phyloP scores from a whole-genome alignment of 2,888 invertebrate genomes.

The Himalopsyche japonica region DNA sequence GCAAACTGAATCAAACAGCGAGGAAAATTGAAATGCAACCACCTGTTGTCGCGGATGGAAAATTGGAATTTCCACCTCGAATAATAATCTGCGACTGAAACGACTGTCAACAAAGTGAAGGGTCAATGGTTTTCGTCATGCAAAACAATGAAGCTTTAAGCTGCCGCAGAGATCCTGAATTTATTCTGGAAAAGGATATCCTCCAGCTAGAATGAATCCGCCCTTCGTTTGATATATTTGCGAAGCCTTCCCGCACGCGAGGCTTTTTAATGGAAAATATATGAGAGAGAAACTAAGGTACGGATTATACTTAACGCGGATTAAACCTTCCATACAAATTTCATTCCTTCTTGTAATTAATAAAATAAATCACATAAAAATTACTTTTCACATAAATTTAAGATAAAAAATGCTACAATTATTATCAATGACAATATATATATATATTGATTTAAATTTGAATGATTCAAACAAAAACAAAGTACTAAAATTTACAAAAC shows the following conservation, averaged over 20 bases:
- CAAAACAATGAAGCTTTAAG: conserved; percentile 10
- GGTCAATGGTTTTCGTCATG: not conserved
- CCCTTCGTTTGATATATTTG: conserved; percentile 13
- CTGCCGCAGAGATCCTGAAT: not conserved
- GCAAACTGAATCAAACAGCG: not conserved
- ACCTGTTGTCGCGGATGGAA: not conserved
- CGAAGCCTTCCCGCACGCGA: conserved; percentile 4
- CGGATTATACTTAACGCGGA: not conserved
- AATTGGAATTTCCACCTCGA: not conserved
- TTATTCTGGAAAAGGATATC: conserved; percentile 6
- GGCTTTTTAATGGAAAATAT: not conserved
- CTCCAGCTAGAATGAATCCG: not conserved
- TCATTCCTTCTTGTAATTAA: too few relatives aligned
- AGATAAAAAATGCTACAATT: too few relatives aligned
- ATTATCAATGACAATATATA: too few relatives aligned
- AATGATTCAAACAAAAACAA: too few relatives aligned
- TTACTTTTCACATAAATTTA: too few relatives aligned
- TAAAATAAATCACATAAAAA: too few relatives aligned
- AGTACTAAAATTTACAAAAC: too few relatives aligned
- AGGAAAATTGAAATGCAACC: not conserved
- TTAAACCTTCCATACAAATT: not conserved
- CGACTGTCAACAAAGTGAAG: not conserved
- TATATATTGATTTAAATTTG: too few relatives aligned
- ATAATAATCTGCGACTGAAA: not conserved
- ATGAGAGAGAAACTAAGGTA: not conserved